phyloP scores from a whole-genome alignment of 2,888 invertebrate genomes.

The Lasius platythorax region DNA sequence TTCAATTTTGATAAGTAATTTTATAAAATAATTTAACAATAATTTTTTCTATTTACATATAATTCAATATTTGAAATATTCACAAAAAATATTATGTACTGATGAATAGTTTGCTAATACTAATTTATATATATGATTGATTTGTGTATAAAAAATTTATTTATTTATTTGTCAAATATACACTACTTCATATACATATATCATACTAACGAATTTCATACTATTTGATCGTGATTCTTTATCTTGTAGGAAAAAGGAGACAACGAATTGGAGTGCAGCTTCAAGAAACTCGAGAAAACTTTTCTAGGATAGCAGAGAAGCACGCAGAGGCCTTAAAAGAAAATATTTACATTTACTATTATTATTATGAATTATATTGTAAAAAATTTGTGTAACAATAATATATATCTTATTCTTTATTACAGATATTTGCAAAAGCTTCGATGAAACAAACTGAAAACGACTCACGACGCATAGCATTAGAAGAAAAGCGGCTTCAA shows the following conservation, averaged over 20 bases:
- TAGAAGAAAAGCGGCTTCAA: background rate
- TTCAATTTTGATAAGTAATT: background rate
- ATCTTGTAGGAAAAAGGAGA: background rate
- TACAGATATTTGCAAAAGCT: conserved; percentile 1
- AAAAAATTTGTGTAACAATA: background rate
- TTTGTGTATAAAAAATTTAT: background rate
- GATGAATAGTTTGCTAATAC: background rate
- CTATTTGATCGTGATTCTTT: background rate
- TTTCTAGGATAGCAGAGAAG: background rate
- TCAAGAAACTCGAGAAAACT: background rate
- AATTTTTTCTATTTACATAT: background rate
- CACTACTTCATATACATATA: no score
- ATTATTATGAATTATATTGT: background rate
- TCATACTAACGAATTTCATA: background rate
- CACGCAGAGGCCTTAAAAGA: background rate
- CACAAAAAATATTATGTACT: background rate
- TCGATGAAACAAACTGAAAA: background rate
- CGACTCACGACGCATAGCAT: background rate
- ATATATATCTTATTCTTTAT: background rate
- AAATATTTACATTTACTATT: background rate
- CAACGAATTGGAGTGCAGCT: background rate
- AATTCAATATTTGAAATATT: background rate
- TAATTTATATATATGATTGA: background rate
- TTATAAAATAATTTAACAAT: background rate
- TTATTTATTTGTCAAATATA: background rate